Percentiles rank a stretch among this genome's conserved stretches.
phyloP scores from a whole-genome alignment of 2,797 vertebrate species.

The Ceyx erithaca region DNA sequence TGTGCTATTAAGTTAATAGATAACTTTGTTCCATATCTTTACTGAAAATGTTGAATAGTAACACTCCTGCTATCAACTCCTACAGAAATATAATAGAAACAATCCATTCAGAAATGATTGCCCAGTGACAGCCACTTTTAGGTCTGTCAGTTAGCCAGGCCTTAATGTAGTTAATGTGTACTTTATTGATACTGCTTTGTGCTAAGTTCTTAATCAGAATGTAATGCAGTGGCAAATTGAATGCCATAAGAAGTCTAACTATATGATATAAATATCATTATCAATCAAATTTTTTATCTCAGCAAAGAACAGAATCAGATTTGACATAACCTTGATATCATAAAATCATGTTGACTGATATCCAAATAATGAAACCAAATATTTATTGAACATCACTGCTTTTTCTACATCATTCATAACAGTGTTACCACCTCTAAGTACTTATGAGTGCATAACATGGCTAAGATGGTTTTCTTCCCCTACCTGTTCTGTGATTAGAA shows the following conservation, averaged over 20 bases:
- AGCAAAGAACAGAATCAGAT: slow-evolving; percentile 30
- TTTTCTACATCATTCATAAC: background rate
- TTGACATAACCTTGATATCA: slow-evolving; percentile 38
- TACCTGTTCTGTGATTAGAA: background rate
- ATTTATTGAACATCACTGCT: background rate
- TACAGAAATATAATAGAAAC: slow-evolving; percentile 30
- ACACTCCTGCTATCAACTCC: slow-evolving; percentile 44
- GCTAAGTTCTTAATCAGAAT: slow-evolving; percentile 63
- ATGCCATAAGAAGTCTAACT: slow-evolving; percentile 20
- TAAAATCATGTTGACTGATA: slow-evolving; percentile 13
- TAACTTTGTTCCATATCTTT: slow-evolving; percentile 44
- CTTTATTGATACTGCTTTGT: slow-evolving; percentile 47
- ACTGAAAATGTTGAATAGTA: slow-evolving; percentile 54
- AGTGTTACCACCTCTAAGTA: background rate
- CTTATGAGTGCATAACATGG: background rate
- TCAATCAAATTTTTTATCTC: slow-evolving; percentile 34
- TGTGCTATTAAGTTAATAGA: slow-evolving; percentile 43
- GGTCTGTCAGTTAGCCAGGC: slow-evolving; percentile 53
- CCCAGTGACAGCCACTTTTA: slow-evolving; percentile 19
- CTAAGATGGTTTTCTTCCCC: background rate
- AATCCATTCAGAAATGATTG: slow-evolving; percentile 39
- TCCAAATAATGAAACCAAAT: slow-evolving; percentile 43
- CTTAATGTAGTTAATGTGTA: slow-evolving; percentile 67
- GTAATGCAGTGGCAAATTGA: slow-evolving; percentile 8
- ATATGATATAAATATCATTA: background rate